Evolutionary conservation across 2,888 invertebrate species (phyloP), one percentile per base, ranked within the genome.

Genomic region (Cephonodes hylas): DNA sequence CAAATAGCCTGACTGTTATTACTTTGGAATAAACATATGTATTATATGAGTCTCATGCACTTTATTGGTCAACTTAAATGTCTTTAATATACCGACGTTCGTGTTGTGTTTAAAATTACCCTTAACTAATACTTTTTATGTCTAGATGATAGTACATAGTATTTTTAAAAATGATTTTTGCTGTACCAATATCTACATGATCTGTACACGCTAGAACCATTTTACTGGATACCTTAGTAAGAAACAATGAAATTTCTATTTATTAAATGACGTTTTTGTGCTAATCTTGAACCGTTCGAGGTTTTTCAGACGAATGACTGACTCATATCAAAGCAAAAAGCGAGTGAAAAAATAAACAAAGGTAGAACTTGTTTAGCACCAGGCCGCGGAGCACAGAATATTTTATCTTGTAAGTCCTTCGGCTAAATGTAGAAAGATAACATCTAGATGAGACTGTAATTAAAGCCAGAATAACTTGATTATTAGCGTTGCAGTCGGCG

Each of bases 401-500:
- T 46, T 46, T 25, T 58, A 58, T 48, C 45, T 59, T 34, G 48
- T 42, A 25, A 42, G 25, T 61, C 42, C 27, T 42, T 25, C 20
- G 53, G 27, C 60, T 56, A 27, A 53, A 59, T 42, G 8, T 18
- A 59, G 45, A 20, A 2, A 25, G 68, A 75, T 73, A 71, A 59
- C 25, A 77, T 75, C 76, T 71, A 66, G 64, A 72, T 71, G 69
- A 25, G 18, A 68, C 63, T 64, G 61, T 71, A 75, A 75, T 75
- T 75, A 69, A 42, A 58, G 65, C 58, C 64, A 71, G 66, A 71
- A 67, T 66, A 68, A 70, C 67, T 70, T 66, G 64, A 67, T 65
- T 67, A 66, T 68, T 62, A 66, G 67, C 64, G 22, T 38, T 42
- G 34, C 38, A 61, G 53, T 60, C 62, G 42, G 31, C 38, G 63